Evolutionary conservation across 2,888 invertebrate species (phyloP).

Genomic region (Cheilosia urbana): DNA sequence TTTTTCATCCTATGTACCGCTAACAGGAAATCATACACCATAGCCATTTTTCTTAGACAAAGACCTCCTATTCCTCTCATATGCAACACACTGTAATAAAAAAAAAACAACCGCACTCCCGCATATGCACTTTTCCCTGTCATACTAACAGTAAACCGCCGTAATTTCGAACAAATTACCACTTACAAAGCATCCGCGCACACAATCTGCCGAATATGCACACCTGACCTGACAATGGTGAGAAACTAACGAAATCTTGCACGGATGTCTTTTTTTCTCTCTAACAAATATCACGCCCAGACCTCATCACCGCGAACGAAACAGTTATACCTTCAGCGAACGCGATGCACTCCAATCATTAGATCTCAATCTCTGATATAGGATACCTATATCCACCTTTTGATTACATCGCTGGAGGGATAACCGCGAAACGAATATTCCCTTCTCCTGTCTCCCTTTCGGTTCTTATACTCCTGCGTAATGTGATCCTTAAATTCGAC

Average conservation of each 20-base stretch:
- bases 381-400: conserved; percentile 63
- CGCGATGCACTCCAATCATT: conserved; percentile 51
- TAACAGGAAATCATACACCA: conserved; percentile 29
- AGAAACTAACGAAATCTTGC: conserved; percentile 60
- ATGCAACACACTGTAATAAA: not conserved
- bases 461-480: conserved; percentile 27
- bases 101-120: conserved; percentile 40
- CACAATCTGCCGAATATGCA: conserved; percentile 16
- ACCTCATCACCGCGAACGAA: conserved; percentile 57
- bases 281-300: conserved; percentile 50
- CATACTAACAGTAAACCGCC: conserved; percentile 58
- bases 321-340: conserved; percentile 64
- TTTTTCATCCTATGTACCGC: not conserved
- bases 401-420: conserved; percentile 48
- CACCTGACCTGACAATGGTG: conserved; percentile 63
- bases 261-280: conserved; percentile 37
- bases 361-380: conserved; percentile 64
- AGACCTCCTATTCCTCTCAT: not conserved
- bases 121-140: conserved; percentile 52
- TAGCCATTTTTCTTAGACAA: not conserved
- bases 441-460: conserved; percentile 17
- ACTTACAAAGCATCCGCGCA: conserved; percentile 24
- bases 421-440: conserved; percentile 64
- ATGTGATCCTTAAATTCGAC: conserved; percentile 59
- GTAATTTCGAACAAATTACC: conserved; percentile 41